A percentile compares a stretch with the other conserved stretches of the same genome.
Evolutionary conservation across 2,888 invertebrate species (phyloP).

Genomic region (Pristionchus japonicus): DNA sequence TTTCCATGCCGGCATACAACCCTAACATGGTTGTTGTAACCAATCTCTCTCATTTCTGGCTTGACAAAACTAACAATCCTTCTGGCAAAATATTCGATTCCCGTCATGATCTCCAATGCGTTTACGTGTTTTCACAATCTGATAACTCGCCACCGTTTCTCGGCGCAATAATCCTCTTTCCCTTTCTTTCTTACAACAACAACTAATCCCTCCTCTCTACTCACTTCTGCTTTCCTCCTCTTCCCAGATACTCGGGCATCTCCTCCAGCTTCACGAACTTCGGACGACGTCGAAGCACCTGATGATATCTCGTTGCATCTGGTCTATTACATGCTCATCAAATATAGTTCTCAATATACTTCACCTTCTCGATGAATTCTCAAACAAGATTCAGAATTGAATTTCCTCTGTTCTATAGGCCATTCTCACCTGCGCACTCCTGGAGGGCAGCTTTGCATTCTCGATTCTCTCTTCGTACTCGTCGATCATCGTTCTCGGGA

Average conservation of each 20-base stretch:
- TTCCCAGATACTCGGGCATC: conserved; percentile 85
- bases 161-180: no score
- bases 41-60: no score
- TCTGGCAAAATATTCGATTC: no score
- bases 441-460: conserved; percentile 89
- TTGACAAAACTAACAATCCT: no score
- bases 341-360: no score
- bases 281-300: conserved; percentile 87
- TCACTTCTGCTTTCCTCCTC: conserved; percentile 39
- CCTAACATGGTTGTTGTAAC: no score
- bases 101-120: no score
- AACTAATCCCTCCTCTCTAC: no score
- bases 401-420: background rate
- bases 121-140: no score
- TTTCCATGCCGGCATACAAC: no score
- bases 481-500: conserved; percentile 80
- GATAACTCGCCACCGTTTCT: no score
- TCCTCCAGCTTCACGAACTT: conserved; percentile 91
- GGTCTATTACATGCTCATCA: background rate
- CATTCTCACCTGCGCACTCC: conserved; percentile 82
- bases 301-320: conserved; percentile 10
- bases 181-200: no score
- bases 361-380: background rate
- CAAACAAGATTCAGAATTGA: background rate
- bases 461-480: conserved; percentile 80